These are phyloP conservation scores for Indicator maculatus DNA, from an alignment of 2,113 vertebrate genomes.

Conservation along the genomic window DNA sequence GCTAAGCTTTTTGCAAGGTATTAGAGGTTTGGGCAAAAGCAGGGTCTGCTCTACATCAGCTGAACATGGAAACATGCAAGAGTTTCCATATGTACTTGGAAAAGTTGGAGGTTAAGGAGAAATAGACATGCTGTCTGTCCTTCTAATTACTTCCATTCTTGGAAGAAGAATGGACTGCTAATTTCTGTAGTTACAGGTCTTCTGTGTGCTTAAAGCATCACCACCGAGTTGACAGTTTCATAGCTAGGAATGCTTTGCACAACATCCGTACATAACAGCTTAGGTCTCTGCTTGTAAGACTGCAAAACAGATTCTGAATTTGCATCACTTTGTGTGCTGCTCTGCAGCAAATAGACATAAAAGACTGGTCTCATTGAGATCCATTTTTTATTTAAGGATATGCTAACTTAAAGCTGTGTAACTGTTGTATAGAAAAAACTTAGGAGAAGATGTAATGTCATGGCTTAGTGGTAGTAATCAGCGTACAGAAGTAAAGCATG, in stretches of 20 bases:
- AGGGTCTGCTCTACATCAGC: neutral
- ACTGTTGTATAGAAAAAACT: neutral
- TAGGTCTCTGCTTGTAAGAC: neutral
- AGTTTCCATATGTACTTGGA: neutral
- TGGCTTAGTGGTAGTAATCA: neutral
- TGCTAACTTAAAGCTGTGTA: neutral
- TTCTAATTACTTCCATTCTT: neutral
- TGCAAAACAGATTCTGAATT: rapidly evolving
- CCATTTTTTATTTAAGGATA: neutral
- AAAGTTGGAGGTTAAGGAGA: neutral
- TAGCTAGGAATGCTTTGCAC: neutral
- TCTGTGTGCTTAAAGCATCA: neutral
- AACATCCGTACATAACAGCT: neutral
- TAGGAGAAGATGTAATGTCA: neutral
- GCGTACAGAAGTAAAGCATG: neutral
- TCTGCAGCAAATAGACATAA: neutral
- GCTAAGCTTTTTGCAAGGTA: neutral
- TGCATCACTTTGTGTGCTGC: neutral
- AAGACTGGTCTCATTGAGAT: neutral
- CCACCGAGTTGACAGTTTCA: neutral
- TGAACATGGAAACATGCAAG: neutral
- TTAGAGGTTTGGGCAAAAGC: neutral
- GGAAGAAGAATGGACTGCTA: neutral
- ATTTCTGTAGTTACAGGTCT: neutral
- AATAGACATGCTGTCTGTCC: neutral